Evolutionary conservation across 2,113 vertebrate species (phyloP).

Genomic region (Halichoerus grypus): DNA sequence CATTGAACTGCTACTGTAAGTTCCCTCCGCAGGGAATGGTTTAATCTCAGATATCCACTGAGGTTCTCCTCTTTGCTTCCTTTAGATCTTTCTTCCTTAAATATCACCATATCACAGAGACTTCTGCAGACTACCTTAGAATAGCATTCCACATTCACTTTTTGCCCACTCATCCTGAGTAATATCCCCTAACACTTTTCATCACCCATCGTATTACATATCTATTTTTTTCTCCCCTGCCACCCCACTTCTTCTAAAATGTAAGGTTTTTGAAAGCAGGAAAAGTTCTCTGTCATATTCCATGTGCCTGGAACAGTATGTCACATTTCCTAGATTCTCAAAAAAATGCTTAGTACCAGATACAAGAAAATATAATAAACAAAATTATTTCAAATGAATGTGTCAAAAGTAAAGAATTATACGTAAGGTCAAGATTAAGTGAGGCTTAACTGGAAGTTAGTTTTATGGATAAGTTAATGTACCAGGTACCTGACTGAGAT

Average conservation of each 20-base stretch:
- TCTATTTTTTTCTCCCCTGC: neutral
- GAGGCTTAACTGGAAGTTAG: neutral
- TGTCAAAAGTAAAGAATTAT: neutral
- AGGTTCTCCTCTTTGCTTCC: neutral
- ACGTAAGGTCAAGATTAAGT: neutral
- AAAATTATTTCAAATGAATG: neutral
- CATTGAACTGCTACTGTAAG: neutral
- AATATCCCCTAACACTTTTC: neutral
- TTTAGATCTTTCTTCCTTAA: constrained; percentile 1
- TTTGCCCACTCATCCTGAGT: neutral
- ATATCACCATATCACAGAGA: neutral
- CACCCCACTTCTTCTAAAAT: neutral
- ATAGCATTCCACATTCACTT: neutral
- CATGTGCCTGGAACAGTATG: neutral
- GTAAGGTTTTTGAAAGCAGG: neutral
- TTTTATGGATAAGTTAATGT: neutral
- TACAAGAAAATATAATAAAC: neutral
- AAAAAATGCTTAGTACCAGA: neutral
- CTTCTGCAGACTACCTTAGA: neutral
- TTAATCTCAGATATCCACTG: constrained; percentile 9
- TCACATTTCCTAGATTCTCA: neutral
- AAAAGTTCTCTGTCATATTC: neutral
- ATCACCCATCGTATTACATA: neutral
- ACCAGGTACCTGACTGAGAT: neutral
- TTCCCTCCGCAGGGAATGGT: neutral